phyloP scores from a whole-genome alignment of 2,888 invertebrate genomes.

The Harmothoe impar region DNA sequence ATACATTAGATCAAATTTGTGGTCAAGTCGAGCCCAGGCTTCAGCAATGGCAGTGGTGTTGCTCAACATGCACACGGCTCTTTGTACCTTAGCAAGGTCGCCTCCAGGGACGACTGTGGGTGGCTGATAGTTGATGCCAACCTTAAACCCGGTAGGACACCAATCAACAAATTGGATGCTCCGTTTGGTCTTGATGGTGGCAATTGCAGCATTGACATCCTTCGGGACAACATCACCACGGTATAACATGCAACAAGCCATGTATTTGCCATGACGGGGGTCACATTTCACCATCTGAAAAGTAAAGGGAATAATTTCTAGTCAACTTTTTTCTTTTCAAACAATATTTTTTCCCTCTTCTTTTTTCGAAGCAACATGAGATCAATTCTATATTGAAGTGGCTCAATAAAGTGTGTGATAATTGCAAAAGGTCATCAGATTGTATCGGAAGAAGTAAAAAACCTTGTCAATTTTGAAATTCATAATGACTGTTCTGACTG shows the following conservation, averaged over 20 bases:
- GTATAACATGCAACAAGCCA: neutral
- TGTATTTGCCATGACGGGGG: slow-evolving; percentile 5
- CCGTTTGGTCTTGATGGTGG: neutral
- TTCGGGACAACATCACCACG: neutral
- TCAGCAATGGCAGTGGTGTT: slow-evolving; percentile 7
- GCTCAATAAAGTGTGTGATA: too few relatives aligned
- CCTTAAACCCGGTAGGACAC: neutral
- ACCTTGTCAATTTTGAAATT: too few relatives aligned
- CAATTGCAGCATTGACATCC: neutral
- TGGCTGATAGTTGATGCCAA: slow-evolving; percentile 6
- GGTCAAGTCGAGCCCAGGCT: neutral
- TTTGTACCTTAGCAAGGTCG: neutral
- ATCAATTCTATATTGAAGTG: too few relatives aligned
- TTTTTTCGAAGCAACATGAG: neutral
- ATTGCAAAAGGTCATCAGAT: too few relatives aligned
- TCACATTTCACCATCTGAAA: slow-evolving; percentile 19
- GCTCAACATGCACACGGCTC: slow-evolving; percentile 5
- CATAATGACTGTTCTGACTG: too few relatives aligned
- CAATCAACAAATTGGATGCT: neutral
- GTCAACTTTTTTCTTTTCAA: too few relatives aligned
- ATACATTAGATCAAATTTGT: neutral
- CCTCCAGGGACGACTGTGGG: neutral
- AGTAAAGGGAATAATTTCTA: too few relatives aligned
- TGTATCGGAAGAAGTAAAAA: too few relatives aligned
- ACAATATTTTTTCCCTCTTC: neutral